phyloP scores from a whole-genome alignment of 2,113 vertebrate genomes.

The Chionomys nivalis region DNA sequence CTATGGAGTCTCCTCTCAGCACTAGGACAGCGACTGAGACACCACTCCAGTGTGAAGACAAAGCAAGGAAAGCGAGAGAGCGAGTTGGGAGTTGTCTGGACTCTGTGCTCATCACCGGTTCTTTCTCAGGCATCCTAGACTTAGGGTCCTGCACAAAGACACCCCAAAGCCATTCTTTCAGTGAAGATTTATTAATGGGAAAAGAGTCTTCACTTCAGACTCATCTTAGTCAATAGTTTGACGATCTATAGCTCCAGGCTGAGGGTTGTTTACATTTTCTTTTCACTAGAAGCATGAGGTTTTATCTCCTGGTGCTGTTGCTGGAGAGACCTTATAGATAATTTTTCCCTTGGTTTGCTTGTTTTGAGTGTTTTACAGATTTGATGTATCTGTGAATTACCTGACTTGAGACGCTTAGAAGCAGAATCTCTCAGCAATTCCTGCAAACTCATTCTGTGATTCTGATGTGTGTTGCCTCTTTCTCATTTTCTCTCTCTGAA shows the following conservation, averaged over 20 bases:
- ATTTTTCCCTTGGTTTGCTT: neutral
- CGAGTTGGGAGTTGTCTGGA: neutral
- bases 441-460: neutral
- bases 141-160: neutral
- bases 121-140: neutral
- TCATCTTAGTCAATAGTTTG: neutral
- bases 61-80: neutral
- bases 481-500: neutral
- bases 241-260: neutral
- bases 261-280: neutral
- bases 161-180: neutral
- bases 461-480: neutral
- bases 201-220: neutral
- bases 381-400: neutral
- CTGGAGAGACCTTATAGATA: neutral
- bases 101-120: neutral
- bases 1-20: neutral
- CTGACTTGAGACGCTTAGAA: neutral
- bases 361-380: conserved; percentile 4
- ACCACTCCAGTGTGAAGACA: neutral
- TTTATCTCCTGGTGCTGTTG: neutral
- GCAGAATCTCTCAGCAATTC: neutral
- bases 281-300: neutral
- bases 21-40: neutral
- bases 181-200: neutral